Evolutionary conservation across 2,888 invertebrate genomes (phyloP).

Genomic region (Trisateles emortualis): DNA sequence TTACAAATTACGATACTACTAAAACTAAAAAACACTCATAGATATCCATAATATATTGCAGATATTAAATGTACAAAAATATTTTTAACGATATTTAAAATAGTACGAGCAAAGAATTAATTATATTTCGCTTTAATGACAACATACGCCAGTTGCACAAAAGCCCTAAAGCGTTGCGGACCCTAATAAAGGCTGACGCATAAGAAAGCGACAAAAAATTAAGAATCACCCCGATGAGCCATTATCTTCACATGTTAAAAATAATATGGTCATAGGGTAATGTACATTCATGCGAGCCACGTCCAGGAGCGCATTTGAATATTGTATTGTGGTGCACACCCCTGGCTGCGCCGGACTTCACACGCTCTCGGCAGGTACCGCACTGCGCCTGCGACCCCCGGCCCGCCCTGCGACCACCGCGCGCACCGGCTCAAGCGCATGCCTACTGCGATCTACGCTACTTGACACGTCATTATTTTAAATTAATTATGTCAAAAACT

Average conservation of each 20-base stretch:
- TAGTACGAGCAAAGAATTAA: slow-evolving; percentile 49
- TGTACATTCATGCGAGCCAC: slow-evolving; percentile 82
- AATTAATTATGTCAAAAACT: too few species aligned
- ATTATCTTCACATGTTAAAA: slow-evolving; percentile 86
- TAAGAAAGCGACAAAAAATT: slow-evolving; percentile 84
- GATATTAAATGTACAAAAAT: too few species aligned
- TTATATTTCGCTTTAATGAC: slow-evolving; percentile 75
- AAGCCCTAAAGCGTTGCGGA: slow-evolving; percentile 81
- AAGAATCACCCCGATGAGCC: slow-evolving; percentile 86
- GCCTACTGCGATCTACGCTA: slow-evolving; percentile 38
- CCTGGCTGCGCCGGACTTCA: slow-evolving; percentile 84
- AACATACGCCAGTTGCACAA: slow-evolving; percentile 77
- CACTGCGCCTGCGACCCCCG: slow-evolving; percentile 40
- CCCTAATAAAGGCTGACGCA: slow-evolving; percentile 77
- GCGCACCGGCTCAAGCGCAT: slow-evolving; percentile 14
- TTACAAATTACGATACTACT: not conserved
- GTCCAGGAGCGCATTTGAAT: slow-evolving; percentile 86
- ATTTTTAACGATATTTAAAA: slow-evolving; percentile 13
- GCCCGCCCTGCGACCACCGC: slow-evolving; percentile 44
- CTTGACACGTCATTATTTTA: slow-evolving; percentile 37
- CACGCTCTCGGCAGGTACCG: slow-evolving; percentile 77
- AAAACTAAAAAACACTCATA: not conserved
- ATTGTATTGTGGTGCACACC: slow-evolving; percentile 68
- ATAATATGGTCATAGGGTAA: slow-evolving; percentile 86
- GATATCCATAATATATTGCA: too few species aligned